Base-by-base conservation (phyloP, 23 tunicate species). In the Trididemnum nubilum region DNA sequence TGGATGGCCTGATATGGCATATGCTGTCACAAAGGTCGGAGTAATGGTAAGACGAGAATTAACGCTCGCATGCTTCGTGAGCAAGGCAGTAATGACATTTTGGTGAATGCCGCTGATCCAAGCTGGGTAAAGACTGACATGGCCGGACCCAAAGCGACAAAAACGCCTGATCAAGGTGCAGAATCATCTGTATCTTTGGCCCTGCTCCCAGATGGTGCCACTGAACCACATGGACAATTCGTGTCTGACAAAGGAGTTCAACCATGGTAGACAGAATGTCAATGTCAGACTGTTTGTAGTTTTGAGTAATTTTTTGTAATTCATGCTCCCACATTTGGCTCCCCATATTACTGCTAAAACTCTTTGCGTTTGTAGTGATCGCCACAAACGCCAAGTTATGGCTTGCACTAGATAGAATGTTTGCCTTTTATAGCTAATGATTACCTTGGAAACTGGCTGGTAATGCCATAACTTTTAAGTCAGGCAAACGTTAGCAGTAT, bases 81-180 rank as follows among this genome's bases (percentile, higher is more conserved):
- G 36, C 35, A 63, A 26, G 71, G 63, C 5, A 79, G 73, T 22
- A 50, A 87, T 27, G 78, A 86, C 33, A 65, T 87, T n/a, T 37
- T 90, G 51, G 25, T 90, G 34, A 90, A 90, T 65, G 78, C 87
- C 19, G 81, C 83, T 60, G 87, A 92, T 64, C 96, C 96, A 5
- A 92, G 96, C 0, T 90, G 73, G 73, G 83, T 85, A 2, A 63
- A 51, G 37, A 90, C 96, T 2, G 96, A 90, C 35, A 90, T 90
- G 96, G 58, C 73, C 0, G 69, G 82, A 19, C 71, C 92, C 23
- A 73, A 58, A 64, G 96, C 90, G 29, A 39, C 50, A 0, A 79
- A 70, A 81, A 72, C 77, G 22, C 96, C 96, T 0, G 89, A 85
- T 61, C 77, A 90, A 63, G 96, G 91, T 0, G 90, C 90, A 7